A percentile compares a stretch with the other conserved stretches of the same genome.
These are phyloP conservation scores for Podarcis siculus DNA, from an alignment of 2,797 vertebrate species.

Conservation along the genomic window DNA sequence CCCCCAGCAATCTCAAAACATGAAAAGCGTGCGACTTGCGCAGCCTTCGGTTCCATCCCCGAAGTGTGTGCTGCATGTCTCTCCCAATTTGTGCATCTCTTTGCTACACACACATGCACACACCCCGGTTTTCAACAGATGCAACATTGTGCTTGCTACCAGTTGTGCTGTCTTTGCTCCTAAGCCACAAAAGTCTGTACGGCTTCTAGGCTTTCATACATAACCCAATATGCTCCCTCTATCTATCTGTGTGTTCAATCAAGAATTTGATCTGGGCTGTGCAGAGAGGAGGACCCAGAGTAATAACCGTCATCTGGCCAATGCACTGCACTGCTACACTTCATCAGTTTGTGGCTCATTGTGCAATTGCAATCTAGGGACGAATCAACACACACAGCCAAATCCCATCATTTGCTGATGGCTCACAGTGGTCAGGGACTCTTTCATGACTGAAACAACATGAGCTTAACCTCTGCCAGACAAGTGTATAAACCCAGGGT, in stretches of 20 bases:
- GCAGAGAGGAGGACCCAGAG: constrained; percentile 29
- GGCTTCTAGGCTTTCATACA: not conserved
- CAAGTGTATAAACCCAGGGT: not conserved
- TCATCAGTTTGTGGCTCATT: fast-evolving
- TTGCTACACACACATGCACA: not conserved
- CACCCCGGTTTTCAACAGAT: not conserved
- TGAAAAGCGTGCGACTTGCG: not conserved
- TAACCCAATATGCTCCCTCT: not conserved
- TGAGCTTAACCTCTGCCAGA: not conserved
- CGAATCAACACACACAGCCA: constrained; percentile 18
- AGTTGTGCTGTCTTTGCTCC: not conserved
- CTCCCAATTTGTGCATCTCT: not conserved
- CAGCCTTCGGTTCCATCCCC: not conserved
- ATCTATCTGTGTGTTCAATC: constrained; percentile 52
- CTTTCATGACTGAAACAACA: not conserved
- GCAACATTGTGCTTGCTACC: not conserved
- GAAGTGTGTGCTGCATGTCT: not conserved
- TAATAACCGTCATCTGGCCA: constrained; percentile 22
- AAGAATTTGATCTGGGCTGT: constrained; percentile 48
- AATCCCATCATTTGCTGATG: not conserved
- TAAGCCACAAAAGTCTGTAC: not conserved
- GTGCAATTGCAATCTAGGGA: not conserved
- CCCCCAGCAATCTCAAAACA: not conserved
- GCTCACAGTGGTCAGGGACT: constrained; percentile 24
- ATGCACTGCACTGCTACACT: not conserved